Base-by-base conservation (phyloP, 2,888 invertebrate genomes). In the Disparrhopalites patrizii region DNA sequence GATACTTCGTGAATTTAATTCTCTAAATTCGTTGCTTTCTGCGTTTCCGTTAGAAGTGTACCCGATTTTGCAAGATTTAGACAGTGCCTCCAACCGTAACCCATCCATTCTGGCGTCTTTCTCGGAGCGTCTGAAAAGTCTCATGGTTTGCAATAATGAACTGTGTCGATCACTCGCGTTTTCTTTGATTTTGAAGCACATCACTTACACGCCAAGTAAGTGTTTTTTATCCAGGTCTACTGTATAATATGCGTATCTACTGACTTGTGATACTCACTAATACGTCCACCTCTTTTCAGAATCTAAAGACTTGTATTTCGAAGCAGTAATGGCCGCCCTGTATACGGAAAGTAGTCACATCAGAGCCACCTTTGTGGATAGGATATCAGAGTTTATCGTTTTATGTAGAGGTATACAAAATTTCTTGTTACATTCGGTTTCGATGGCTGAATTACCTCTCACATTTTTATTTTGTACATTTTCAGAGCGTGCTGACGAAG, bases 401-500 rank as follows among this genome's bases (percentile, higher is more conserved):
- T 30, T 74, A 1, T 67, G 70, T 28, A 70, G 72, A 68, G 74
- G 74, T 74, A 70, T 2, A 18, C n/a, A n/a, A n/a, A n/a, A n/a
- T n/a, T n/a, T n/a, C n/a, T n/a, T n/a, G n/a, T n/a, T n/a, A n/a
- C n/a, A n/a, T n/a, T n/a, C n/a, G n/a, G n/a, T n/a, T n/a, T n/a
- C n/a, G n/a, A n/a, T n/a, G n/a, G n/a, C n/a, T n/a, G n/a, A n/a
- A n/a, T n/a, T n/a, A n/a, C n/a, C n/a, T n/a, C n/a, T n/a, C n/a
- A n/a, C n/a, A n/a, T 58, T 57, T 62, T 27, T n/a, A 20, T 55
- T 28, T 54, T 10, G 43, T 68, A 31, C 70, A 75, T 64, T 79
- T 81, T 60, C 80, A 85, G 95, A 94, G 79, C 87, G 90, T 79
- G 91, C 92, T 0, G 83, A 86, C 63, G 84, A 86, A 61, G 83